phyloP scores from a whole-genome alignment of 2,797 vertebrate species.

The Sphenopsis melanotis region DNA sequence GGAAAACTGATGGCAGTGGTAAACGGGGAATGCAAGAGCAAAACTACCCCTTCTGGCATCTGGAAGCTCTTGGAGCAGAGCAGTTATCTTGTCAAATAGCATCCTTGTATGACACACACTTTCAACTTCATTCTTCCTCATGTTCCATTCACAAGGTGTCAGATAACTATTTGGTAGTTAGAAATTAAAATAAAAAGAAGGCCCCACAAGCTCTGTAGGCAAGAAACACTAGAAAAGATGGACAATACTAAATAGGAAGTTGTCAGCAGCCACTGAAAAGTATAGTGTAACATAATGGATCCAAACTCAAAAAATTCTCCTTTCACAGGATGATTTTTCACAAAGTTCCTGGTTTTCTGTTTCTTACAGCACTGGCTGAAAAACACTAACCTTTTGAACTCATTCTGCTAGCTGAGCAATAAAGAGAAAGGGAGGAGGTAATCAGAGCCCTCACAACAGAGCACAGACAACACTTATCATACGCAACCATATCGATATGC shows the following conservation, averaged over 20 bases:
- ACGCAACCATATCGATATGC: rapidly evolving
- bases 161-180: not conserved
- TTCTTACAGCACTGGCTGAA: not conserved
- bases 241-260: not conserved
- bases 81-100: not conserved
- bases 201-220: not conserved
- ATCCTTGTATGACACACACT: not conserved
- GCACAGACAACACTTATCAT: not conserved
- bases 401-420: not conserved
- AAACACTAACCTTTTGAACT: conserved; percentile 21
- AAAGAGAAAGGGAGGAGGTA: not conserved
- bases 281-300: not conserved
- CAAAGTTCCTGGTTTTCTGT: not conserved
- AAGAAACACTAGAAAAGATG: not conserved
- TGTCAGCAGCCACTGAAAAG: not conserved
- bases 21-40: not conserved
- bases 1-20: not conserved
- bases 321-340: not conserved
- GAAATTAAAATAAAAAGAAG: not conserved
- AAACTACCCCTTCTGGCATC: not conserved
- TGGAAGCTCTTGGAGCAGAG: not conserved
- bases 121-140: not conserved
- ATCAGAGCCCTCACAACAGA: not conserved
- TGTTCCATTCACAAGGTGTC: conserved; percentile 1
- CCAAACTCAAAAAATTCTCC: not conserved